Evolutionary conservation across 2,888 invertebrate genomes (phyloP), one percentile per base, ranked within the genome.

Genomic region (Epirrhoe tristata): DNA sequence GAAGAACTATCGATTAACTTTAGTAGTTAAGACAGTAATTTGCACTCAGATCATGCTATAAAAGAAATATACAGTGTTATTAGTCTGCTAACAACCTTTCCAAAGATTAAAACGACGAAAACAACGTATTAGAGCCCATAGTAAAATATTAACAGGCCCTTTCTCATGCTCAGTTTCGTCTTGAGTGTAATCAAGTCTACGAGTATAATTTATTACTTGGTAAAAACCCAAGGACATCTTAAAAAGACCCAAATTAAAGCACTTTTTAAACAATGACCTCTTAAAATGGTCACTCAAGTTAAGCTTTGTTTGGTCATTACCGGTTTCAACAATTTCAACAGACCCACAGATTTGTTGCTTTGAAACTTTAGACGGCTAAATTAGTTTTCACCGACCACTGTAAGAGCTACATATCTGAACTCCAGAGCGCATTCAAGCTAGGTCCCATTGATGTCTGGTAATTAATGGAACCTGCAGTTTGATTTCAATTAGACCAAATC

Each of bases 401-500:
- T 31, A 7, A 12, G 31, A 32, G 24, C 51, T 24, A 51, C 24
- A 66, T 34, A 34, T 34, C 70, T 70, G 74, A 69, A 73, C 70
- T 70, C 68, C 68, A 70, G 63, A 69, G 72, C 72, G 50, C 43
- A 79, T 78, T 73, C 77, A 80, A 75, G 75, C 73, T 43, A 43
- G 73, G 69, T 78, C 74, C 77, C 77, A 85, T 85, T 85, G 54
- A 63, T 63, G 56, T 60, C 51, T 52, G 43, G 52, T 68, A 78
- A 86, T 84, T 84, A 85, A 57, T 54, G 58, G 58, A 65, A 81
- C 81, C 76, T 84, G 86, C 84, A 88, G 84, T 86, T 85, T 86
- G 86, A 86, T 86, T 90, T 87, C 85, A 88, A 90, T 89, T 88
- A 89, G 88, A 81, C 83, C 82, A 80, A 86, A 86, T 87, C 88